Conservation (phyloP, 2,113 vertebrate genomes). For the Sebastes fasciatus region DNA sequence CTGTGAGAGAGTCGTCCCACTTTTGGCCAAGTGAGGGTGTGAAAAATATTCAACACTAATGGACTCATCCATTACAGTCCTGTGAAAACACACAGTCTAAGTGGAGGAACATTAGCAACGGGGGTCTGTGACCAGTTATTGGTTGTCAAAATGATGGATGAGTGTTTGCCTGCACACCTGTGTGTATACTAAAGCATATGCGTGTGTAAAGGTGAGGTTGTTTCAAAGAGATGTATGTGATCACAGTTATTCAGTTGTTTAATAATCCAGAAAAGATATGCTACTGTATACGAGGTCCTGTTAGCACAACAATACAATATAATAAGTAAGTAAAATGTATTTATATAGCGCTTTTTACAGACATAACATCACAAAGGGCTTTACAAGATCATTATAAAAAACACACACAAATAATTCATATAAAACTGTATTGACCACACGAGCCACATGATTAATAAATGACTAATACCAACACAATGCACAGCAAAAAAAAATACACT, state of each 20-base stretch:
- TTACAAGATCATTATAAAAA: too few relatives aligned
- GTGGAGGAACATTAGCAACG: constrained; percentile 43
- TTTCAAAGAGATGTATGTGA: neutral
- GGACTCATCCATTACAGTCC: constrained; percentile 65
- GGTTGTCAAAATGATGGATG: constrained; percentile 53
- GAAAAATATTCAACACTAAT: constrained; percentile 67
- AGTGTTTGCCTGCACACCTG: constrained; percentile 26
- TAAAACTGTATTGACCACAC: too few relatives aligned
- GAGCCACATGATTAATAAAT: too few relatives aligned
- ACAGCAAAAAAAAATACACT: too few relatives aligned
- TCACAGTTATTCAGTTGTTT: constrained; percentile 40
- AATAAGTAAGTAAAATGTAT: too few relatives aligned
- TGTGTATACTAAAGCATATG: neutral
- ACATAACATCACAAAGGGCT: too few relatives aligned
- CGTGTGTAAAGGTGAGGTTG: constrained; percentile 1
- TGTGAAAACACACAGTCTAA: constrained; percentile 57
- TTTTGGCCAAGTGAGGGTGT: constrained; percentile 52
- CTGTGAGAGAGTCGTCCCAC: constrained; percentile 26
- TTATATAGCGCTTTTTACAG: too few relatives aligned
- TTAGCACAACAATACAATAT: neutral
- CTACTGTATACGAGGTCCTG: neutral
- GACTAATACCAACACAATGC: too few relatives aligned
- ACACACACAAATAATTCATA: neutral
- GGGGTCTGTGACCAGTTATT: neutral
- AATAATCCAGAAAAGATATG: constrained; percentile 25